Conservation (phyloP, 2,888 invertebrate genomes). For the Troilus luridus region DNA sequence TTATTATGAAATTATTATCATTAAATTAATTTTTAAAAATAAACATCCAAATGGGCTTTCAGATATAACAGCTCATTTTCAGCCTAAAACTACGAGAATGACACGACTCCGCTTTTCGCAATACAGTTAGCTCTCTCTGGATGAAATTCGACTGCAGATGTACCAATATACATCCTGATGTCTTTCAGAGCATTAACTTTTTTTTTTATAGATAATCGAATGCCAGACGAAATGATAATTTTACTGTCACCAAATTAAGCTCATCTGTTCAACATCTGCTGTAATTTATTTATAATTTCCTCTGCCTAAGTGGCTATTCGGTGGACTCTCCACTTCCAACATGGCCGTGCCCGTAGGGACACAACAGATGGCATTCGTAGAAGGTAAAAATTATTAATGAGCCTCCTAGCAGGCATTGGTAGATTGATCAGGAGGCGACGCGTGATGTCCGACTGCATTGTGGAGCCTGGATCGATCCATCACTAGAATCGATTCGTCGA, state of each 20-base stretch:
- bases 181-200: not conserved
- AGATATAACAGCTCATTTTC: no score
- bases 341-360: not conserved
- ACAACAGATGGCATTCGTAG: constrained; percentile 24
- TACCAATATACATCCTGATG: not conserved
- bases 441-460: not conserved
- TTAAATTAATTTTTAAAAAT: no score
- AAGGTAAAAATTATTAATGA: constrained; percentile 17
- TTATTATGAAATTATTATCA: no score
- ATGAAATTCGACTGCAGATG: no score
- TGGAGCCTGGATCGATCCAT: not conserved
- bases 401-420: not conserved
- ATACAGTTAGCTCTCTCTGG: no score
- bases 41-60: no score
- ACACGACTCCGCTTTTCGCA: no score
- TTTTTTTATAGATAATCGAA: not conserved
- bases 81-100: no score
- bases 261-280: not conserved
- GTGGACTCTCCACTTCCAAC: not conserved
- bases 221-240: not conserved
- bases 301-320: not conserved
- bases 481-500: constrained; percentile 21
- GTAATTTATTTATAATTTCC: not conserved
- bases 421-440: constrained; percentile 17
- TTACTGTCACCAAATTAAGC: not conserved